Evolutionary conservation across 1,140 invertebrate genomes (phyloP).

Genomic region (Ladona fulva): DNA sequence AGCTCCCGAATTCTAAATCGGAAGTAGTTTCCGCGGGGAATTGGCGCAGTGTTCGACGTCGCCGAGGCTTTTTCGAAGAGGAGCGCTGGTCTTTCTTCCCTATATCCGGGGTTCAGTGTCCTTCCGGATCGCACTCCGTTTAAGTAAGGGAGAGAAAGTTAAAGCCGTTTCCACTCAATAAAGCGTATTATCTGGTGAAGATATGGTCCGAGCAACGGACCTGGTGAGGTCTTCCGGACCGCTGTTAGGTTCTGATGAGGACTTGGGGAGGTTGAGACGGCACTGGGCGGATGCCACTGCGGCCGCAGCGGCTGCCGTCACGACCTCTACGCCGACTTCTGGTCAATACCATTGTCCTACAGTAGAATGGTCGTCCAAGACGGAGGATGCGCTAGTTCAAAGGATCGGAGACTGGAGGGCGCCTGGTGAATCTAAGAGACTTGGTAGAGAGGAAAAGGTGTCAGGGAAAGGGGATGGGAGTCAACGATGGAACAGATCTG

Average conservation of each 20-base stretch:
- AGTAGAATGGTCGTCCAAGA: not conserved
- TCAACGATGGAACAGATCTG: not conserved
- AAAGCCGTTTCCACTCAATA: too few species aligned
- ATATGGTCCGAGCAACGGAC: not conserved
- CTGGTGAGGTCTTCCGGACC: not conserved
- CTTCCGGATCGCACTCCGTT: too few species aligned
- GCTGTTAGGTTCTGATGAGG: not conserved
- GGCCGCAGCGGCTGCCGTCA: not conserved
- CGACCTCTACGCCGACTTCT: not conserved
- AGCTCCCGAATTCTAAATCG: too few species aligned
- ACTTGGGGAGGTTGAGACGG: not conserved
- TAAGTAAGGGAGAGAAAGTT: too few species aligned
- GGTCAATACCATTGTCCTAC: not conserved
- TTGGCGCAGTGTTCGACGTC: too few species aligned
- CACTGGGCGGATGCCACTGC: not conserved
- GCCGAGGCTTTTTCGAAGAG: too few species aligned
- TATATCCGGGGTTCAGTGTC: too few species aligned
- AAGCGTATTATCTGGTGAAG: too few species aligned
- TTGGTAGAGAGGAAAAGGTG: not conserved
- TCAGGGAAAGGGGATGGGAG: not conserved
- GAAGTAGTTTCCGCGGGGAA: too few species aligned
- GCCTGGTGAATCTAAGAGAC: too few species aligned
- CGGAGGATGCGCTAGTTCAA: not conserved
- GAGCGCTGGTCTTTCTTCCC: too few species aligned
- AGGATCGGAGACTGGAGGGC: not conserved